Evolutionary conservation across 2,888 invertebrate genomes (phyloP), one percentile per base, ranked within the genome.

Genomic region (Himalopsyche japonica): DNA sequence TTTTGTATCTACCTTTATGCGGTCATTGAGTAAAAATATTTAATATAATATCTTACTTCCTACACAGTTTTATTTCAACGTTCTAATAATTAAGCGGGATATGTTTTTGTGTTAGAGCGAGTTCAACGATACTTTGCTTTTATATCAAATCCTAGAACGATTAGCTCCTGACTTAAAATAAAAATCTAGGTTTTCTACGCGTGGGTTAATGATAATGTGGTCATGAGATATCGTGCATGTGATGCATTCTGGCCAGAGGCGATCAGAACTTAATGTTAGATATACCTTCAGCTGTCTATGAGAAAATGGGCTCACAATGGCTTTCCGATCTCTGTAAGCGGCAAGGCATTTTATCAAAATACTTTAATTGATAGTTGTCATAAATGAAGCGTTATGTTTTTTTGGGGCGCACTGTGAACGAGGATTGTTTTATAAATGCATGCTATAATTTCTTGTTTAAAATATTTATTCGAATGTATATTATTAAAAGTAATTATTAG

Each of bases 311-410:
- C 70, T 70, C 70, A 70, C 70, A 70, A 70, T 70, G 27, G 77
- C 77, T 43, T 78, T 79, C 80, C 82, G 82, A 82, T 80, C 80
- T 76, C 79, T 79, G 79, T 82, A 84, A 82, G 86, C 86, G 81
- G 83, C 80, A 79, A 86, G 83, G 84, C 86, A 84, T 86, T 86
- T 83, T 84, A 84, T 84, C 83, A 84, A 84, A 86, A 86, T 85
- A 83, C 78, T 85, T 80, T 86, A 86, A 86, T 86, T 86, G 86
- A 85, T 85, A 85, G 84, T 86, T 86, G 86, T 86, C 86, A 85
- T 84, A 85, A 85, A 81, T 86, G 82, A 85, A 86, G 79, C 84
- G 86, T 81, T 82, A 76, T 85, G 82, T 43, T 79, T 70, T 79
- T 76, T 79, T 82, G 79, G 80, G 85, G 77, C 32, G 20, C 20